Evolutionary conservation across 2,113 vertebrate species (phyloP).

Genomic region (Oncorhynchus gorbuscha): DNA sequence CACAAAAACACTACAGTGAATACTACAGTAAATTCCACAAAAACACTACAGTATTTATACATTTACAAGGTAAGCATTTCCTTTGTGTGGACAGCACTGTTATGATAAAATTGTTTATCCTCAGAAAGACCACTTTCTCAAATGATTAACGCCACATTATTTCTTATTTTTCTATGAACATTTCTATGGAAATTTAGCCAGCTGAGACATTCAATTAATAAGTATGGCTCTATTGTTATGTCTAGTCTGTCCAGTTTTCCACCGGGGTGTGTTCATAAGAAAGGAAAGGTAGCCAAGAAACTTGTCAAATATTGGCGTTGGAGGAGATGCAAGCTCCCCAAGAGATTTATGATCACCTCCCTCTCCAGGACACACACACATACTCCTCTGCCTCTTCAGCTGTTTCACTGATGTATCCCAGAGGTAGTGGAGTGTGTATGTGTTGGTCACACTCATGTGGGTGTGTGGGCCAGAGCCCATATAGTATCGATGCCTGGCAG

Average conservation of each 20-base stretch:
- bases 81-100: too few relatives aligned
- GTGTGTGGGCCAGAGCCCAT: too few relatives aligned
- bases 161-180: too few relatives aligned
- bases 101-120: too few relatives aligned
- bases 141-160: too few relatives aligned
- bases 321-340: constrained; percentile 14
- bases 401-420: constrained; percentile 3
- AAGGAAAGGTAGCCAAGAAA: neutral
- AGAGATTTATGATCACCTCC: constrained; percentile 15
- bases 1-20: too few relatives aligned
- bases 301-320: constrained; percentile 35
- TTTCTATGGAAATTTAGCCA: neutral
- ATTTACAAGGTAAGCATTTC: neutral
- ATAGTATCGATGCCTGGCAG: neutral
- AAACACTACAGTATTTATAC: too few relatives aligned
- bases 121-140: too few relatives aligned
- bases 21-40: too few relatives aligned
- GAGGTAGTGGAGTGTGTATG: constrained; percentile 5
- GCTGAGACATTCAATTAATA: neutral
- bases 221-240: neutral
- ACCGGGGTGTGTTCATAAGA: neutral
- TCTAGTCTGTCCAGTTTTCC: neutral
- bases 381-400: too few relatives aligned
- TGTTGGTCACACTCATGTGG: too few relatives aligned
- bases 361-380: neutral